A percentile compares a stretch with the other conserved stretches of the same genome.
Conservation (phyloP, 1,140 invertebrate species). For the Drosophila prosaltans region DNA sequence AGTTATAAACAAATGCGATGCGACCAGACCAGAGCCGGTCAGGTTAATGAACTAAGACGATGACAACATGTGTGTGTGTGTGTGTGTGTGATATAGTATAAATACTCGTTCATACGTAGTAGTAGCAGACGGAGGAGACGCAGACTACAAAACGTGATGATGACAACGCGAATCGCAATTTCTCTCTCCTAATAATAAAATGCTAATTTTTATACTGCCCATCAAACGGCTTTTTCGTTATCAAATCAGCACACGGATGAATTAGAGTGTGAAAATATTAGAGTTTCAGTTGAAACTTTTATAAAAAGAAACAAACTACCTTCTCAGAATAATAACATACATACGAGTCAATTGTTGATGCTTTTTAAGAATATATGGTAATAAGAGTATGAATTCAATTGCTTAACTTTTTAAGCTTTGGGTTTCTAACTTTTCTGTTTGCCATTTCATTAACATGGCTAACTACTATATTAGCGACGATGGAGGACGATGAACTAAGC, state of each 20-base stretch:
- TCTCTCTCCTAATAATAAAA: constrained; percentile 56
- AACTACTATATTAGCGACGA: too few relatives aligned
- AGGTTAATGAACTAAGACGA: constrained; percentile 68
- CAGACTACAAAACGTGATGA: constrained; percentile 28
- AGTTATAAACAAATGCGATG: constrained; percentile 68
- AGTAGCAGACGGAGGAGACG: constrained; percentile 10
- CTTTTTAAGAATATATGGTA: too few relatives aligned
- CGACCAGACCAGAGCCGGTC: constrained; percentile 10
- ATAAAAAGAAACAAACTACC: too few relatives aligned
- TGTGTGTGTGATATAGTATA: neutral
- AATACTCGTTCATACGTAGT: neutral
- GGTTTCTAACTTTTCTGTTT: too few relatives aligned
- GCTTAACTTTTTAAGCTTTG: too few relatives aligned
- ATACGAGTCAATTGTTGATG: too few relatives aligned
- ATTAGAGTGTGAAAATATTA: neutral
- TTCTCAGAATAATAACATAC: too few relatives aligned
- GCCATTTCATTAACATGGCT: too few relatives aligned
- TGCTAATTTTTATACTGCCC: constrained; percentile 54
- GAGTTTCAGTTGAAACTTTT: neutral
- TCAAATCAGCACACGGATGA: constrained; percentile 23
- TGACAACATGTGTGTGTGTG: neutral
- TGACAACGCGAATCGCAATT: constrained; percentile 50
- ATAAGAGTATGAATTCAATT: too few relatives aligned
- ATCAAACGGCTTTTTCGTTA: constrained; percentile 24
- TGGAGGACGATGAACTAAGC: too few relatives aligned